These are phyloP conservation scores for Drosophila prolongata DNA, from an alignment of 2,888 invertebrate genomes.

Conservation along the genomic window DNA sequence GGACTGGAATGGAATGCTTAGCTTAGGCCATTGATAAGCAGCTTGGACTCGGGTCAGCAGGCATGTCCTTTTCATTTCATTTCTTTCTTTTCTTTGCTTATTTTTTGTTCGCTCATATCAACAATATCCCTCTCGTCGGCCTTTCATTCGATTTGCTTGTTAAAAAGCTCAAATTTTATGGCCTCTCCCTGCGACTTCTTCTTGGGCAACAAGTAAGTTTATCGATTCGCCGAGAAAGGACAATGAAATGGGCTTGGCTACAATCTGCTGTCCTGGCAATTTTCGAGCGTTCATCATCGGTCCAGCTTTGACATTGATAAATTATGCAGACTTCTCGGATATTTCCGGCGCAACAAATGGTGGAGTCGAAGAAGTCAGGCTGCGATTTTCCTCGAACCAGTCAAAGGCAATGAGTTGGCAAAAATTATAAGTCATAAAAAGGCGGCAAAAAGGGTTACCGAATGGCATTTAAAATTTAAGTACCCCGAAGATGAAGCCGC, in stretches of 20 bases:
- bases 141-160: constrained; percentile 77
- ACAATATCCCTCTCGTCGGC: constrained; percentile 52
- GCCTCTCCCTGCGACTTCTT: constrained; percentile 48
- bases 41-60: constrained; percentile 51
- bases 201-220: constrained; percentile 65
- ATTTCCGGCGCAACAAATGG: constrained; percentile 62
- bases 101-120: constrained; percentile 47
- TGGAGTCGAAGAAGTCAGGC: constrained; percentile 47
- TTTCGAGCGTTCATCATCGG: constrained; percentile 68
- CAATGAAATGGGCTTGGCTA: constrained; percentile 34
- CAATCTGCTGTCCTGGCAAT: constrained; percentile 69
- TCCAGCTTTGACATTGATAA: constrained; percentile 72
- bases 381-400: constrained; percentile 49
- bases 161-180: constrained; percentile 80
- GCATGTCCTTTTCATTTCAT: constrained; percentile 52
- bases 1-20: constrained; percentile 50
- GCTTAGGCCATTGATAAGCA: constrained; percentile 63
- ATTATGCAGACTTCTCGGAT: constrained; percentile 62
- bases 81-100: constrained; percentile 45
- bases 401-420: constrained; percentile 74
- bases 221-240: constrained; percentile 63
- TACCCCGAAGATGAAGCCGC: constrained; percentile 45
- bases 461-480: constrained; percentile 73
- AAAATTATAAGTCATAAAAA: constrained; percentile 74
- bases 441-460: constrained; percentile 49